Evolutionary conservation across 1,140 invertebrate genomes (phyloP).

Genomic region (Panagrolaimus sp.): DNA sequence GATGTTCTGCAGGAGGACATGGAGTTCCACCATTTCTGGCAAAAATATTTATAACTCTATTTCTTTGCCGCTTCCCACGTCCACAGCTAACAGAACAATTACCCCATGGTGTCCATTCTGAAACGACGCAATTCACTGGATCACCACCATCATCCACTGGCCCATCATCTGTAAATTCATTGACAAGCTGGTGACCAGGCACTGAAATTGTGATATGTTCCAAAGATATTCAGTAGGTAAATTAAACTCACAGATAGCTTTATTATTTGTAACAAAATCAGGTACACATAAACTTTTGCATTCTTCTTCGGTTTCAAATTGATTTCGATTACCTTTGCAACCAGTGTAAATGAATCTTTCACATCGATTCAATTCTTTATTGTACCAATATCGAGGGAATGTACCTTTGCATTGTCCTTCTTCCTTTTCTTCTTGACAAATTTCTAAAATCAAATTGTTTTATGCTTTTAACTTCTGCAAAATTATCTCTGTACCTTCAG

Average conservation of each 20-base stretch:
- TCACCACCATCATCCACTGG: constrained; percentile 45
- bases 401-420: constrained; percentile 64
- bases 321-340: constrained; percentile 68
- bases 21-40: constrained; percentile 68
- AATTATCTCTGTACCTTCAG: too few species aligned
- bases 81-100: constrained; percentile 71
- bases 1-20: constrained; percentile 63
- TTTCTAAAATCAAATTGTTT: constrained; percentile 42
- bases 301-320: constrained; percentile 62
- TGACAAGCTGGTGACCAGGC: constrained; percentile 46
- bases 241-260: constrained; percentile 34
- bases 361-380: constrained; percentile 63
- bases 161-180: constrained; percentile 35
- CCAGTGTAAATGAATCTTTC: constrained; percentile 67
- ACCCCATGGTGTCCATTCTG: constrained; percentile 69
- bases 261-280: constrained; percentile 42
- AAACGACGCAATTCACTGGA: constrained; percentile 65
- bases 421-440: constrained; percentile 57
- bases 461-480: not conserved
- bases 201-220: constrained; percentile 32
- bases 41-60: constrained; percentile 61
- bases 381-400: constrained; percentile 64
- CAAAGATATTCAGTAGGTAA: not conserved
- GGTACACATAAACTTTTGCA: constrained; percentile 53
- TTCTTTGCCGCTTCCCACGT: constrained; percentile 60